These are phyloP conservation scores for Philonicus albiceps DNA, from an alignment of 2,888 invertebrate genomes.

Conservation along the genomic window DNA sequence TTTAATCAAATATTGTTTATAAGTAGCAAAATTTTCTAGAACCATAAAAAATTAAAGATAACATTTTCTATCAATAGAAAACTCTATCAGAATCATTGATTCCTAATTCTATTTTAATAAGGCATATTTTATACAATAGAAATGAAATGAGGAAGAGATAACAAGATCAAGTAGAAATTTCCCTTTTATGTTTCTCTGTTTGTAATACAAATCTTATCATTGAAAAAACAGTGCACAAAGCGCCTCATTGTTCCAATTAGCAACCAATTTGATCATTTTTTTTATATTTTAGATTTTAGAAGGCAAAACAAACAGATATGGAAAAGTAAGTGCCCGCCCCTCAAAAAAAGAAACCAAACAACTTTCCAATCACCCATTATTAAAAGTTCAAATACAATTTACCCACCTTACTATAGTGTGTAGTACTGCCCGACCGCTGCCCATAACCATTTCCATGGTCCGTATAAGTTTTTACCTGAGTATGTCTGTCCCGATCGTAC, in stretches of 20 bases:
- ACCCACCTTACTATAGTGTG: constrained; percentile 93
- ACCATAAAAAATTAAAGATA: neutral
- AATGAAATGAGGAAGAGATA: neutral
- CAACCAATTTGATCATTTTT: neutral
- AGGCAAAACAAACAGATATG: neutral
- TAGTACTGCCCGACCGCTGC: constrained; percentile 71
- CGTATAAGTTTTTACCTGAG: constrained; percentile 96
- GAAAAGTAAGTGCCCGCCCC: neutral
- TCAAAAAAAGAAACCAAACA: constrained; percentile 54
- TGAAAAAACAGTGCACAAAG: neutral
- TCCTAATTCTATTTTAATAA: neutral
- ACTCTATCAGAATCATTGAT: neutral
- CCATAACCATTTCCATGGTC: constrained; percentile 87
- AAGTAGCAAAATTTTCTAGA: neutral
- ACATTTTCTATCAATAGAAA: neutral
- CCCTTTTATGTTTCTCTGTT: neutral
- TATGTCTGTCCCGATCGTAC: constrained; percentile 72
- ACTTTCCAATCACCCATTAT: constrained; percentile 67
- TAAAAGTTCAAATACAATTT: constrained; percentile 52
- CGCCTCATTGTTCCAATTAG: neutral
- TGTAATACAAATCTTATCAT: neutral
- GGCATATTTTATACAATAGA: neutral
- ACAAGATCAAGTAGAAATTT: neutral
- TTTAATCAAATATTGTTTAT: neutral
- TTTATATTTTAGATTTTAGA: neutral